Evolutionary conservation across 1,140 invertebrate species (phyloP).

Genomic region (Coelopa frigida): DNA sequence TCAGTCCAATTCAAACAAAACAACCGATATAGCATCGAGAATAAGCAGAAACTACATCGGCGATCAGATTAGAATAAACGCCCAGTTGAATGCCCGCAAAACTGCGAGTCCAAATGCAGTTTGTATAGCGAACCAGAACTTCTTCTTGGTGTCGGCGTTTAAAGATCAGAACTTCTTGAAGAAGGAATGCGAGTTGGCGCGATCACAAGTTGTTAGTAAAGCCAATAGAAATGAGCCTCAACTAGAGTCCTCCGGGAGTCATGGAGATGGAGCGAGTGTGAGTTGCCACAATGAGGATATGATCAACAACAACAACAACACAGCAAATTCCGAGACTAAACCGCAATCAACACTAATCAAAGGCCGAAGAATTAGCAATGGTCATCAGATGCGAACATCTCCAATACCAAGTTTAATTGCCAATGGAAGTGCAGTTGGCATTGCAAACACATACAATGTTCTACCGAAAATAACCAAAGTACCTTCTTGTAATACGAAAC

Average conservation of each 20-base stretch:
- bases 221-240: conserved; percentile 4
- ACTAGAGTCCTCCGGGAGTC: too few relatives aligned
- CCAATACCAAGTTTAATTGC: too few relatives aligned
- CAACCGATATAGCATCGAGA: conserved; percentile 1
- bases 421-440: too few relatives aligned
- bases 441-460: too few relatives aligned
- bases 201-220: conserved; percentile 27
- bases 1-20: not conserved
- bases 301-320: conserved; percentile 6
- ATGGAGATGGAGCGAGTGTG: too few relatives aligned
- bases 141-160: conserved; percentile 31
- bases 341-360: too few relatives aligned
- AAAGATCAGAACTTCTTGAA: conserved; percentile 38
- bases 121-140: conserved; percentile 32
- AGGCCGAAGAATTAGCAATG: too few relatives aligned
- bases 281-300: too few relatives aligned
- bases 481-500: too few relatives aligned
- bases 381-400: too few relatives aligned
- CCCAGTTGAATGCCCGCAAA: not conserved
- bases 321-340: too few relatives aligned
- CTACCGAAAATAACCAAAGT: too few relatives aligned
- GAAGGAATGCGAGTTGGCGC: conserved; percentile 41
- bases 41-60: conserved; percentile 13
- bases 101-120: conserved; percentile 22
- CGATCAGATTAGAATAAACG: conserved; percentile 9